Base-by-base conservation (phyloP, 2,888 invertebrate genomes). In the Nudaria mundana region DNA sequence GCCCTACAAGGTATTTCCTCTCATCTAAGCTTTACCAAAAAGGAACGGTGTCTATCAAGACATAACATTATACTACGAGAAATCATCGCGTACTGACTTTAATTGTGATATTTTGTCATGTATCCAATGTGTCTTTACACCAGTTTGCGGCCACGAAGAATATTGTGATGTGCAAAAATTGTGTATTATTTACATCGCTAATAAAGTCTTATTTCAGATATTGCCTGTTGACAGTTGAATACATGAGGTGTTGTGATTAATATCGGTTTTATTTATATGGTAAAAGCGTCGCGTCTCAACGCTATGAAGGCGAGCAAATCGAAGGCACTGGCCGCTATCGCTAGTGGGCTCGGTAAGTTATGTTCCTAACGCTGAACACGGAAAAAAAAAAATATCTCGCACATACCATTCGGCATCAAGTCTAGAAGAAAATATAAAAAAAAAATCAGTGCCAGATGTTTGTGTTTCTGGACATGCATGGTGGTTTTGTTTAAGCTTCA, bases 301-400 rank as follows among this genome's bases (percentile, higher is more conserved):
- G 90, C 91, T 76, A 86, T 93, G 91, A 88, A 86, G 76, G 87
- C 87, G 66, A 93, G 93, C 92, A 94, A 94, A 93, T 94, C 94
- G 90, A 92, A 93, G 89, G 95, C 95, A 90, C 93, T 96, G 91
- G 94, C 96, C 90, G 94, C 96, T 91, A 93, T 97, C 91, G 94
- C 95, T 81, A 93, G 94, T 72, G 94, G 94, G 81, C 93, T 97
- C 80, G 97, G 97, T 97, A 92, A 97, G 97, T 96, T 59, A 39
- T 56, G 42, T 53, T 71, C 69, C 64, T 67, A 56, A 44, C 42
- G 63, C 48, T 37, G 20, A 37, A 25, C 37, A 16, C 40, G 25
- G 33, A 36, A 48, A 58, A 66, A 44, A 33, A 36, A 48, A 58
- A 66, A 44, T 63, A 60, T 59, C 51, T 60, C 56, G 60, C 60